Evolutionary conservation across 2,113 vertebrate species (phyloP), one percentile per base, ranked within the genome.

Genomic region (Smithornis capensis): DNA sequence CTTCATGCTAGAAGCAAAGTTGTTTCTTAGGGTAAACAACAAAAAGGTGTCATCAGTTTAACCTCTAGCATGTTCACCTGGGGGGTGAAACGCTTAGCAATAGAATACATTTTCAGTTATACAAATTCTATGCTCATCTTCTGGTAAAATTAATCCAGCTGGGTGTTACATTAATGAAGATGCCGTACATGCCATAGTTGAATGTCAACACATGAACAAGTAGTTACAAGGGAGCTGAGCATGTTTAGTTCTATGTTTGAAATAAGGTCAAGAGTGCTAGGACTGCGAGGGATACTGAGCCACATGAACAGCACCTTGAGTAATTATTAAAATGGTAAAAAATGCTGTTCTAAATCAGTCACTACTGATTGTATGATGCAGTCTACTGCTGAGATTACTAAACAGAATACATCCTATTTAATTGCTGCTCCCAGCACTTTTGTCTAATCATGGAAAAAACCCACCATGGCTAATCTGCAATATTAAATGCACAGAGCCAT

Each of bases 291-390:
- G 33, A 55, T 44, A 65, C 17, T 38, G 56, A 95, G 28, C 31
- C 71, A 56, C 55, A 19, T 2, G 19, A 89, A 42, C 19, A 55
- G 24, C 55, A 57, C 19, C 47, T 74, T 55, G 50, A 83, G 21
- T 22, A 67, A 74, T 70, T 86, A 77, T 25, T 83, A 65, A 88
- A 79, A 80, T 1, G 21, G 35, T 83, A 45, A 77, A 89, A 95
- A 69, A 38, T 16, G 6, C 28, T 29, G 3, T 25, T 90, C 59
- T 73, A 79, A 31, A 1, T 60, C 87, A 89, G 52, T 49, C 68
- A 33, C 24, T 42, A 21, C 53, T 50, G 68, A 53, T 21, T 53
- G 45, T 31, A n/a, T 21, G 25, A 74, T 53, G 42, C 56, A 81
- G 64, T 50, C 52, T 63, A 16, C 38, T 76, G 45, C 64, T 90